Evolutionary conservation across 2,113 vertebrate genomes (phyloP).

Genomic region (Bucco capensis): DNA sequence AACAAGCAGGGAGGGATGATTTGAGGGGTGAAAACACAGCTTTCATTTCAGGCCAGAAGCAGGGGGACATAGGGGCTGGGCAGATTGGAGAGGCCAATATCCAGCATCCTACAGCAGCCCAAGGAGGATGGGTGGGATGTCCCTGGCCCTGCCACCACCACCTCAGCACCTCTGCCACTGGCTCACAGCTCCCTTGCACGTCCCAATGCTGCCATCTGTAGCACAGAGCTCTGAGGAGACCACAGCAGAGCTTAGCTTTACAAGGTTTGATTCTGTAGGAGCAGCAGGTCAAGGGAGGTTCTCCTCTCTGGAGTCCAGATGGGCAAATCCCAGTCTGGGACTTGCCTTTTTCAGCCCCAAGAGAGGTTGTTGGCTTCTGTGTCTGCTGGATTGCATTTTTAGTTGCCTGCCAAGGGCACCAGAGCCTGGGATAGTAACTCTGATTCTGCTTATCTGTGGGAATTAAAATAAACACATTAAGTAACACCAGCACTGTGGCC

Average conservation of each 20-base stretch:
- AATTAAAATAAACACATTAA: constrained; percentile 29
- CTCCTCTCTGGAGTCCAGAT: too few relatives aligned
- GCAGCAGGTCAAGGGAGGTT: too few relatives aligned
- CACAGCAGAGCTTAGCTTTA: not conserved
- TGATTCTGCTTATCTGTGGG: constrained; percentile 11
- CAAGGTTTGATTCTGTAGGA: not conserved
- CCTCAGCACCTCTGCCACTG: rapidly evolving
- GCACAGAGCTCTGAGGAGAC: not conserved
- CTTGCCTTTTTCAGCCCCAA: not conserved
- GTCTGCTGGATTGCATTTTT: not conserved
- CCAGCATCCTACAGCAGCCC: not conserved
- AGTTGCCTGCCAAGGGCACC: not conserved
- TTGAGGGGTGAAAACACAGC: not conserved
- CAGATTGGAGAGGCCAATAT: not conserved
- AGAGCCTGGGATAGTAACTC: constrained; percentile 19
- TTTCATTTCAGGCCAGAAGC: not conserved
- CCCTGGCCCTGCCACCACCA: not conserved
- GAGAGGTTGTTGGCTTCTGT: not conserved
- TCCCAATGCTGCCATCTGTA: constrained; percentile 43
- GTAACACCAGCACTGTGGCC: not conserved
- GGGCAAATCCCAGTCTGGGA: not conserved
- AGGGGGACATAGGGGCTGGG: rapidly evolving
- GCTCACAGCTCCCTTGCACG: not conserved
- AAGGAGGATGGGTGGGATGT: not conserved
- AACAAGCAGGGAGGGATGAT: not conserved